Evolutionary conservation across 2,888 invertebrate genomes (phyloP), one percentile per base, ranked within the genome.

Genomic region (Gisinianus flammeolus): DNA sequence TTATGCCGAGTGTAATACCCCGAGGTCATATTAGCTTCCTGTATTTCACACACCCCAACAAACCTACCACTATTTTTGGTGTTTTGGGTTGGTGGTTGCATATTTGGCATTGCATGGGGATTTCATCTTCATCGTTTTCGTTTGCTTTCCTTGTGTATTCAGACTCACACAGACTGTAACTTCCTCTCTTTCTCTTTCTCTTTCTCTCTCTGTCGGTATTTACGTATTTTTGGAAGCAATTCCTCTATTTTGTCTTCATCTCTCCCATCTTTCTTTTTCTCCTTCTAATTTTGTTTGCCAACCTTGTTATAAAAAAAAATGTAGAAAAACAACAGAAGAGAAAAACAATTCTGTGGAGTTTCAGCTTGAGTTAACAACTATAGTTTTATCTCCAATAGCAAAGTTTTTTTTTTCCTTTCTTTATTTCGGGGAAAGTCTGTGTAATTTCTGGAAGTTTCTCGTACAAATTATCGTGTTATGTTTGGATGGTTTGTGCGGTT

Each of bases 21-120:
- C 24, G n/a, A 71, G 71, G 71, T 58, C 24, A 71, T 71, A 71
- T 71, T 71, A 71, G 58, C 71, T 24, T 54, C 33, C 16, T 16
- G 10, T 16, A 22, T 5, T 1, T 30, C 1, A 35, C 35, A 35
- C 35, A 35, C 35, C 35, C 5, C 35, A 35, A n/a, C n/a, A n/a
- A n/a, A n/a, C n/a, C n/a, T n/a, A n/a, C n/a, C n/a, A n/a, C n/a
- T n/a, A n/a, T n/a, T n/a, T n/a, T n/a, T n/a, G n/a, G n/a, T n/a
- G n/a, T n/a, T n/a, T n/a, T n/a, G n/a, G n/a, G n/a, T n/a, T n/a
- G n/a, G n/a, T n/a, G n/a, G n/a, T n/a, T n/a, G n/a, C n/a, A n/a
- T n/a, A n/a, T n/a, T n/a, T n/a, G n/a, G n/a, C n/a, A n/a, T n/a
- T n/a, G n/a, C n/a, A n/a, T n/a, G n/a, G n/a, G n/a, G n/a, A n/a